phyloP scores from a whole-genome alignment of 2,113 vertebrate species.

The Mormyrus lacerda region DNA sequence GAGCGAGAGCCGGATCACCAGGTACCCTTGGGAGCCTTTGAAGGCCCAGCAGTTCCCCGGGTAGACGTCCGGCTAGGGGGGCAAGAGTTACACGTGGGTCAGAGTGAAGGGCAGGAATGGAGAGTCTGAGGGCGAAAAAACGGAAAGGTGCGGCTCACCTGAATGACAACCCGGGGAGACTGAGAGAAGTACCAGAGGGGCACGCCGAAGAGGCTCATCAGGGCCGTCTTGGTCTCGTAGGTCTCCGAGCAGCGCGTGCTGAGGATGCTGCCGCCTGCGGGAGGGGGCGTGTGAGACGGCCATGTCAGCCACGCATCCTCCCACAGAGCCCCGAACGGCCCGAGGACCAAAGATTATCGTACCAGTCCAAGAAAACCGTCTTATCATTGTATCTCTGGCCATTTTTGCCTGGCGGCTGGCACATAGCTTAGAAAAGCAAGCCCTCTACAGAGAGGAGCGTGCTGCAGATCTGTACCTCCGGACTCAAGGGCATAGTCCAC shows the following conservation, averaged over 20 bases:
- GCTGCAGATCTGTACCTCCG: conserved; percentile 61
- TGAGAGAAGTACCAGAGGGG: conserved; percentile 92
- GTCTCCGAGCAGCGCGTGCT: conserved; percentile 93
- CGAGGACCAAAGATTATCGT: neutral
- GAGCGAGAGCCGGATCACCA: conserved; percentile 82
- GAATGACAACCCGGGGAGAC: conserved; percentile 87
- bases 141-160: conserved; percentile 61
- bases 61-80: conserved; percentile 78
- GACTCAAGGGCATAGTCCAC: conserved; percentile 93
- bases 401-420: neutral
- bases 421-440: neutral
- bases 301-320: neutral
- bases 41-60: conserved; percentile 98
- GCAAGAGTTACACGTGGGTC: neutral
- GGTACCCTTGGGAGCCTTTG: conserved; percentile 84
- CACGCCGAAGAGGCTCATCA: conserved; percentile 87
- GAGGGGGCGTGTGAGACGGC: neutral
- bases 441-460: neutral
- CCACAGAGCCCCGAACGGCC: neutral
- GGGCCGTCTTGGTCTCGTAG: conserved; percentile 81
- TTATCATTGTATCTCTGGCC: neutral
- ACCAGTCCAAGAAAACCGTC: neutral
- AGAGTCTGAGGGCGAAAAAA: neutral
- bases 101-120: neutral
- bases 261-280: conserved; percentile 81